phyloP scores from a whole-genome alignment of 2,888 invertebrate species.

The Syritta pipiens region DNA sequence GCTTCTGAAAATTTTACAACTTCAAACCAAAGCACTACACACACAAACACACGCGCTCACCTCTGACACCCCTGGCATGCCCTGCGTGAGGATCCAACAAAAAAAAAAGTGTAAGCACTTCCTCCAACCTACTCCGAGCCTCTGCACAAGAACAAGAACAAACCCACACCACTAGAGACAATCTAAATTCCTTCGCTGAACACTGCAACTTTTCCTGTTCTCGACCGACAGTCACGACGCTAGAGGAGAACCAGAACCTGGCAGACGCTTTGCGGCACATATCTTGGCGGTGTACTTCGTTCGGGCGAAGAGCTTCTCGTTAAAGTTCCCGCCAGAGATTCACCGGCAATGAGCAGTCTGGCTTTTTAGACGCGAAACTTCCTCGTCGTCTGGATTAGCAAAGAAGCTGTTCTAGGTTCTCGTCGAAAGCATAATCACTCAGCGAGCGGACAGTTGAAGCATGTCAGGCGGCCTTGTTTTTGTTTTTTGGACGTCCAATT shows the following conservation, averaged over 20 bases:
- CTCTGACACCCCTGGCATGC: slow-evolving; percentile 14
- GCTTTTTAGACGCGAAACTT: slow-evolving; percentile 25
- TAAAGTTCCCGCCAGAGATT: slow-evolving; percentile 56
- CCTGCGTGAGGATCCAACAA: slow-evolving; percentile 26
- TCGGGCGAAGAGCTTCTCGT: slow-evolving; percentile 43
- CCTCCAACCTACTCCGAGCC: too few species aligned
- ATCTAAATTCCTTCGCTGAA: neutral
- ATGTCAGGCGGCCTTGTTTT: too few species aligned
- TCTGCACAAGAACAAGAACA: too few species aligned
- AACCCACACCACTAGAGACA: too few species aligned
- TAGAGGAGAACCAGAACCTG: neutral
- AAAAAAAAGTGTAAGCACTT: neutral
- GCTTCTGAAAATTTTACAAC: slow-evolving; percentile 14
- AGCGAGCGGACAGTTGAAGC: too few species aligned
- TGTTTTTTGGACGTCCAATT: too few species aligned
- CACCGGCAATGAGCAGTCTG: slow-evolving; percentile 1
- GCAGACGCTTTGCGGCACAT: neutral
- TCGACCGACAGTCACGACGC: neutral
- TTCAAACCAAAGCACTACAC: slow-evolving; percentile 9
- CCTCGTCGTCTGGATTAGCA: neutral
- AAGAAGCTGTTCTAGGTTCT: slow-evolving; percentile 39
- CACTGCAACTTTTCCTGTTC: neutral
- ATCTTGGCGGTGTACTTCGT: slow-evolving; percentile 1
- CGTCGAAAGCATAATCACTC: slow-evolving; percentile 51
- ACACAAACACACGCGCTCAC: slow-evolving; percentile 25